phyloP scores from a whole-genome alignment of 2,113 vertebrate genomes.

The Felis chaus region DNA sequence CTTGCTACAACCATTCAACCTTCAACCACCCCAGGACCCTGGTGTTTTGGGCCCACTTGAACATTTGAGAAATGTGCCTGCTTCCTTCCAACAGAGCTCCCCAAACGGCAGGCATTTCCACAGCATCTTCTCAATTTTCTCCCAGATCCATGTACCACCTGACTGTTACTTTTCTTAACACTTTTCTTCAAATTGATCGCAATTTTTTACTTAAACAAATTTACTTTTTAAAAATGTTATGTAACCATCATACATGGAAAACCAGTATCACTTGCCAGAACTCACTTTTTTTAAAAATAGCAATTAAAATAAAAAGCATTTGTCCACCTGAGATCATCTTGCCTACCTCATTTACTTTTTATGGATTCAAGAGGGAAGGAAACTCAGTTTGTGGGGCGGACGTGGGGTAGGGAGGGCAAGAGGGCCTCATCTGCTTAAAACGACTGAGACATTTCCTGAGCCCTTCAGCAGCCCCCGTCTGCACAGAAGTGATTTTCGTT shows the following conservation, averaged over 20 bases:
- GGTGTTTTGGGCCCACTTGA: background rate
- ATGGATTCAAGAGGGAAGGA: constrained; percentile 42
- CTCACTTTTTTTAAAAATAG: constrained; percentile 55
- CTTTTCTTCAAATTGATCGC: constrained; percentile 61
- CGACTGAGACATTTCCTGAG: constrained; percentile 17
- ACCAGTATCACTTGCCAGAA: constrained; percentile 61
- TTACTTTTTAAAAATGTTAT: constrained; percentile 64
- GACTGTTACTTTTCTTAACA: constrained; percentile 43
- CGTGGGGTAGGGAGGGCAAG: rapidly evolving
- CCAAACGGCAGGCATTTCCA: background rate
- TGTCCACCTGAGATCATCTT: constrained; percentile 67
- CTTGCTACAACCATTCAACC: background rate
- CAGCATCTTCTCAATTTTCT: background rate
- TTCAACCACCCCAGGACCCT: background rate
- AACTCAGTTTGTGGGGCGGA: background rate
- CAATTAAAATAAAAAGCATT: constrained; percentile 63
- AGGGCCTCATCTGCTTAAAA: constrained; percentile 4
- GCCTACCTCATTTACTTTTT: constrained; percentile 56
- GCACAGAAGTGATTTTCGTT: constrained; percentile 36
- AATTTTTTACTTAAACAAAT: constrained; percentile 61
- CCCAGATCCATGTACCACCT: background rate
- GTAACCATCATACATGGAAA: constrained; percentile 47
- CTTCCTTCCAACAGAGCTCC: background rate
- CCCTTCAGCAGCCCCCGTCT: background rate
- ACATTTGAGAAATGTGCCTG: background rate